These are phyloP conservation scores for Dromococcyx pavoninus DNA, from an alignment of 2,797 vertebrate genomes.

Conservation along the genomic window DNA sequence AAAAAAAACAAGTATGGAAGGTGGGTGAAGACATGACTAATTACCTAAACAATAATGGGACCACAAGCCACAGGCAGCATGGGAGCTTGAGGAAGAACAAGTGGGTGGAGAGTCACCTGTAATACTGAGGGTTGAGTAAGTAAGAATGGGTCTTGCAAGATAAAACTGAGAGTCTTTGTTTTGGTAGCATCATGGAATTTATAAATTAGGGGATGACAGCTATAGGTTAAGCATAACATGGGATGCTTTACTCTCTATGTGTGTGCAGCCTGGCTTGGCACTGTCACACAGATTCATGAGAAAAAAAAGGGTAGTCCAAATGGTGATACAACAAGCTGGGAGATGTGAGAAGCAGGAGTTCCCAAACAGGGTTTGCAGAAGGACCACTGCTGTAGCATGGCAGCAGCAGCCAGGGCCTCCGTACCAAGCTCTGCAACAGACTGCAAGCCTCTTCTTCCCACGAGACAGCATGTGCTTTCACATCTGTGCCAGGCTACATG, in stretches of 20 bases:
- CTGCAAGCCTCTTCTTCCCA: neutral
- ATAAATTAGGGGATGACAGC: conserved; percentile 43
- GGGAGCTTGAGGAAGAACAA: neutral
- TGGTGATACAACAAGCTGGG: neutral
- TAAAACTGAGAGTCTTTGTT: conserved; percentile 29
- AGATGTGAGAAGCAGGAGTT: neutral
- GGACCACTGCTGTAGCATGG: neutral
- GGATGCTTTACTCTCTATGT: neutral
- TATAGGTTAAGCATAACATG: neutral
- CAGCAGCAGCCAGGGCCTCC: neutral
- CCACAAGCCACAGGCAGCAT: conserved; percentile 38
- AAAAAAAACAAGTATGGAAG: conserved; percentile 1
- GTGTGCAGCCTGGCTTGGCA: neutral
- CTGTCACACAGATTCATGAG: neutral
- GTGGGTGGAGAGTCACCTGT: conserved; percentile 34
- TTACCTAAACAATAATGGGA: conserved; percentile 37
- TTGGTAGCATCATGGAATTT: conserved; percentile 57
- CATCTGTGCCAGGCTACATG: neutral
- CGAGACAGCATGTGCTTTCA: fast-evolving
- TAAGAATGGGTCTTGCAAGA: conserved; percentile 27
- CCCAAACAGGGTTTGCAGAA: neutral
- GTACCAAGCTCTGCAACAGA: neutral
- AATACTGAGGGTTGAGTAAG: conserved; percentile 1
- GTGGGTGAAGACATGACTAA: conserved; percentile 39
- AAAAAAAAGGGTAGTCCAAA: neutral